Base-by-base conservation (phyloP, 2,888 invertebrate genomes). In the Caenorhabditis plicata region DNA sequence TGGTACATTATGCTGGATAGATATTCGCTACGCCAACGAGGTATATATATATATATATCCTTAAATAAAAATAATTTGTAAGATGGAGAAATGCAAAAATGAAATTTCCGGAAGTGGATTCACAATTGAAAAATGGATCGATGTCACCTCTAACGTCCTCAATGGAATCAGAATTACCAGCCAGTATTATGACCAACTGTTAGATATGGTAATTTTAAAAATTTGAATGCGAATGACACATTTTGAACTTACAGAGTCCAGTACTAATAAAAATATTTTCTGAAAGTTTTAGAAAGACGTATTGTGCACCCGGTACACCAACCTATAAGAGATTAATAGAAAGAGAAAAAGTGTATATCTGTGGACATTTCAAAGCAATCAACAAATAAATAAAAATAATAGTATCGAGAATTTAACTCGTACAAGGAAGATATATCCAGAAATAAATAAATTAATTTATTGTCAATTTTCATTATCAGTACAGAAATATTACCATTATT, bases 251-350 rank as follows among this genome's bases (percentile, higher is more conserved):
- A 25, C 26, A 75, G 73, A 65, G 71, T 9, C 76, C 76, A 11
- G 54, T 54, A n/a, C 55, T 65, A 23, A 45, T 76, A 7, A 49
- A 63, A 42, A 19, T 73, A 7, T 76, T 76, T 48, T 44, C 38
- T 7, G 56, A 48, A 11, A 56, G 66, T 7, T 23, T 76, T 13
- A 41, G 75, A 35, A 50, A 57, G 0, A 74, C 75, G 2, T 76
- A 76, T 35, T 74, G 75, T 41, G 75, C 76, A 19, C 76, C 76
- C 4, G 76, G 75, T 41, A 76, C 76, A 8, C 36, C 47, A 2
- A 67, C 66, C 8, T 66, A 71, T 25, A 48, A 57, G 19, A 38
- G 65, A 40, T 52, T 72, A 15, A 41, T 29, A 33, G 57, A 29
- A 7, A 11, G 55, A 25, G 49, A 60, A 31, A 52, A 56, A 32